Base-by-base conservation (phyloP, 2,113 vertebrate genomes). In the Amia ocellicauda region DNA sequence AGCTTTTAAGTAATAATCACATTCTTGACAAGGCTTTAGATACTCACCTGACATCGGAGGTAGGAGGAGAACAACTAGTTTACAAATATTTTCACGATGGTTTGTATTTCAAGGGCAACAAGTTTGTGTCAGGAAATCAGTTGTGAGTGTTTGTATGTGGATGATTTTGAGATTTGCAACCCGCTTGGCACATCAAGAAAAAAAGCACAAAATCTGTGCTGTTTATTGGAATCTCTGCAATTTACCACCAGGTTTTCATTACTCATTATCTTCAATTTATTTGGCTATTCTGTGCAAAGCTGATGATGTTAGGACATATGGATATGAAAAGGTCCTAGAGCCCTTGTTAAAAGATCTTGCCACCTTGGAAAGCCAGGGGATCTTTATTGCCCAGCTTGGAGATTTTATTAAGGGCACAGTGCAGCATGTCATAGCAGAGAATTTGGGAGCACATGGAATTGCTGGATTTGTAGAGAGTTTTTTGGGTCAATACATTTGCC, bases 361-460 rank as follows among this genome's bases (percentile, higher is more conserved):
- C 3, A 69, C 19, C 28, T 61, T 78, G n/a, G 60, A 75, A 68
- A 49, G 68, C 22, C 62, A 75, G 42, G 60, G 65, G 2, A 4
- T 72, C 66, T 77, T 71, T 22, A 50, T 74, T 67, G 24, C 60
- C 23, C 58, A 56, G 55, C 41, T 36, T 3, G 71, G 69, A 27
- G 66, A 68, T 65, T 64, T 13, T 51, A 40, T 72, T 57, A 69
- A 72, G 62, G 72, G 72, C 4, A 62, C 72, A 11, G 69, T 74
- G 43, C 53, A 43, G 16, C 62, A 66, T 71, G 73, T 71, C 56
- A 62, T 29, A 55, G 66, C 73, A 1, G 63, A 69, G n/a, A n/a
- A n/a, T n/a, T n/a, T n/a, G n/a, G n/a, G n/a, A n/a, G n/a, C n/a
- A n/a, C n/a, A n/a, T n/a, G 29, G 59, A 71, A 47, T 70, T 1